These are phyloP conservation scores for Berghia stephanieae DNA, from an alignment of 1,140 invertebrate species.

Conservation along the genomic window DNA sequence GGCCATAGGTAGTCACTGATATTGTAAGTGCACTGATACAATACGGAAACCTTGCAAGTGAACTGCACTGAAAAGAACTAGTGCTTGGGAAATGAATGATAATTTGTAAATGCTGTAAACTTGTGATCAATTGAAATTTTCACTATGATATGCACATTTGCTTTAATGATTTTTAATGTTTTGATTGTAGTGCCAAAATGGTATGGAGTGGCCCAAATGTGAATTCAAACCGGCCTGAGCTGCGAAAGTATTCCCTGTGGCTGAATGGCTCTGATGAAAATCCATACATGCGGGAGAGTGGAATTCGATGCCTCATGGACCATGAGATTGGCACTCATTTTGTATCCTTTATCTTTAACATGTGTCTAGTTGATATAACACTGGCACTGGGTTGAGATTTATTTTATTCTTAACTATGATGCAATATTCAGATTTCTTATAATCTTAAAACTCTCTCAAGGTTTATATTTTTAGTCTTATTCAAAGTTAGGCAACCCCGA, in stretches of 20 bases:
- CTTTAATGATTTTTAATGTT: neutral
- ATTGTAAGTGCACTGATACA: neutral
- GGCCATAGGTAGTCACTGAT: neutral
- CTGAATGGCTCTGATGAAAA: conserved; percentile 61
- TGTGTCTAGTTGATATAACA: too few species aligned
- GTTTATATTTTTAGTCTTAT: too few species aligned
- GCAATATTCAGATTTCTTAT: too few species aligned
- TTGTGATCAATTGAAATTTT: neutral
- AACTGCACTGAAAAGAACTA: too few species aligned
- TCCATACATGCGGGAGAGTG: conserved; percentile 57
- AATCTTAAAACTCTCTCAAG: too few species aligned
- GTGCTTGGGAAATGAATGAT: neutral
- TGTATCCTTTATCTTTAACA: conserved; percentile 57
- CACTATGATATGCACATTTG: neutral
- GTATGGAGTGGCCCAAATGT: conserved; percentile 61
- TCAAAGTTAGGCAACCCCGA: too few species aligned
- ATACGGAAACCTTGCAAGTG: too few species aligned
- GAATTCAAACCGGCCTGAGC: conserved; percentile 57
- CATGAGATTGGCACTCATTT: conserved; percentile 67
- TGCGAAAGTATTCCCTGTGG: conserved; percentile 58
- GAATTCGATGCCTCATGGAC: conserved; percentile 60
- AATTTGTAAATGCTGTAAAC: neutral
- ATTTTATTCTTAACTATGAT: too few species aligned
- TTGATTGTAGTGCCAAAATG: conserved; percentile 59
- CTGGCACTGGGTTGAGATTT: too few species aligned